Base-by-base conservation (phyloP, 2,888 invertebrate species). In the Amphimallon solstitiale region DNA sequence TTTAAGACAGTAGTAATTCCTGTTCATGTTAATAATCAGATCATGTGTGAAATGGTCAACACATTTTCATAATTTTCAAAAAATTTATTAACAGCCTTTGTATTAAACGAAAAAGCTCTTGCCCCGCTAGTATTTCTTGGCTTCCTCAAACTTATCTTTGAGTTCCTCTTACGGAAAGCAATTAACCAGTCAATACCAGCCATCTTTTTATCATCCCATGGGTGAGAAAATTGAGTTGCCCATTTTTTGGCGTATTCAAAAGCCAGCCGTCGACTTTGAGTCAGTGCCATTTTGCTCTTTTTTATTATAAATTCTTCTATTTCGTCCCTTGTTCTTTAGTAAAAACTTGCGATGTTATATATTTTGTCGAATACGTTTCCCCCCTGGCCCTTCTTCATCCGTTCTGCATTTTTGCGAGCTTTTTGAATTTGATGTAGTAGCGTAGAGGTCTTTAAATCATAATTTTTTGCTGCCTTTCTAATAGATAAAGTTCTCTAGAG, bases 71-170 rank as follows among this genome's bases (percentile, higher is more conserved):
- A 43, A 37, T 70, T 69, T 12, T 70, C 51, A 66, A 69, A 46
- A 72, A 70, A 46, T 68, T 69, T 38, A 68, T 48, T 10, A 64
- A 74, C 72, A 17, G 51, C 56, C 3, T 59, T 54, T 40, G 63
- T 66, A 60, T 70, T 74, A 37, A 76, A 74, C 15, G 62, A 68
- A n/a, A 68, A 70, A 3, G 48, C 35, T 63, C 73, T 51, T 6
- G 70, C 68, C 48, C 67, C 49, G 56, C 72, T 72, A 7, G 69
- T 72, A 38, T 70, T 71, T 70, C 73, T 70, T 19, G 73, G 70
- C 38, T 72, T 72, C 21, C 71, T 40, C 0, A 72, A 37, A 7
- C 66, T 56, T 35, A 73, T 7, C 12, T 72, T 66, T 12, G 14
- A n/a, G 29, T 71, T 59, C 2, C 35, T 52, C 1, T 62, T 62